Evolutionary conservation across 2,888 invertebrate species (phyloP).

Genomic region (Amiota mariae): DNA sequence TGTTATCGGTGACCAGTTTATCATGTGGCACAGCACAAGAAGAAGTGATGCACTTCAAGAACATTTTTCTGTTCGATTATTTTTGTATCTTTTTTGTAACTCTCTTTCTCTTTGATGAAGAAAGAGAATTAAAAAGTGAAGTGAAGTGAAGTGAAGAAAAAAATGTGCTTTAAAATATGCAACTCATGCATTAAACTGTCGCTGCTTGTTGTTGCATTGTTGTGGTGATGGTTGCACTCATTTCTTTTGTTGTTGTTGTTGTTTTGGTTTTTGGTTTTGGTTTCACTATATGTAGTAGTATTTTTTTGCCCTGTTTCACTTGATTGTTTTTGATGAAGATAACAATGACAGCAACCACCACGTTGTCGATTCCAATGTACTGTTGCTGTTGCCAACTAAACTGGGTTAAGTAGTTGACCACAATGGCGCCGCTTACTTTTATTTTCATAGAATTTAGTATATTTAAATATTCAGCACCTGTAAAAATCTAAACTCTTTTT

Average conservation of each 20-base stretch:
- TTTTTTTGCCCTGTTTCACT: too few species aligned
- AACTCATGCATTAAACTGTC: conserved; percentile 67
- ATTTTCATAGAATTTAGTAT: conserved; percentile 45
- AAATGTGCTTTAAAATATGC: conserved; percentile 50
- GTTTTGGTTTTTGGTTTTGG: too few species aligned
- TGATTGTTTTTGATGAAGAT: too few species aligned
- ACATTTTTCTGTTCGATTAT: not conserved
- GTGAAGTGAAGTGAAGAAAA: too few species aligned
- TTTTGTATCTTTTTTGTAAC: not conserved
- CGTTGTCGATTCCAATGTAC: not conserved
- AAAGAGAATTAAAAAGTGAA: conserved; percentile 19
- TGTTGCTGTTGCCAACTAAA: conserved; percentile 40
- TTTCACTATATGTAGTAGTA: not conserved
- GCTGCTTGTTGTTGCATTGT: conserved; percentile 60
- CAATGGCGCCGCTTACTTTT: conserved; percentile 58
- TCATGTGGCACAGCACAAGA: conserved; percentile 60
- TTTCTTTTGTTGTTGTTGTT: not conserved
- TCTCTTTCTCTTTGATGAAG: not conserved
- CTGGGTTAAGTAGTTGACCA: conserved; percentile 55
- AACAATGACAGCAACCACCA: too few species aligned
- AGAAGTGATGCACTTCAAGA: conserved; percentile 31
- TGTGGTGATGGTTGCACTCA: not conserved
- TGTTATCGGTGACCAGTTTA: conserved; percentile 41
- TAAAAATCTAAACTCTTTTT: conserved; percentile 74
- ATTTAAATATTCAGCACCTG: not conserved